These are phyloP conservation scores for Sphaerophoria rueppellii DNA, from an alignment of 2,888 invertebrate genomes.

Conservation along the genomic window DNA sequence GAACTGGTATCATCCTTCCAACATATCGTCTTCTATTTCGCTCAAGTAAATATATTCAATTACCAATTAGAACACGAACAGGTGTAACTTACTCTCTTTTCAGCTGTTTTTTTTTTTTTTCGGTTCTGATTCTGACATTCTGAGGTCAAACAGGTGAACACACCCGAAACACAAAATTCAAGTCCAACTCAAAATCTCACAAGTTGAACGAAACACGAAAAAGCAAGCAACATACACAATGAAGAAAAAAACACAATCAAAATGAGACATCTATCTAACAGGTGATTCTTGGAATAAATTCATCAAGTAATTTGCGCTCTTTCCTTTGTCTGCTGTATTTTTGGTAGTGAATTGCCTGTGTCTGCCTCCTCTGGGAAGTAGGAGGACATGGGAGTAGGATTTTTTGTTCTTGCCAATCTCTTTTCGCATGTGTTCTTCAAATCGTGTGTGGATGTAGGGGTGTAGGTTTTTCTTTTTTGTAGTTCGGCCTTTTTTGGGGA, in stretches of 20 bases:
- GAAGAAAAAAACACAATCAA: slow-evolving; percentile 27
- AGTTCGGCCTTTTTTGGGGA: not conserved
- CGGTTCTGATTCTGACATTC: slow-evolving; percentile 19
- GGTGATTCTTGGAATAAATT: slow-evolving; percentile 54
- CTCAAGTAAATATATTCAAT: no score
- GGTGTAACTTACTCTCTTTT: slow-evolving; percentile 12
- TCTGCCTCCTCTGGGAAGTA: not conserved
- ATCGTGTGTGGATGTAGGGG: no score
- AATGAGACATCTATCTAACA: slow-evolving; percentile 42
- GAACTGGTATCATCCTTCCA: no score
- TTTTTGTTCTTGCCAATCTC: slow-evolving; percentile 11
- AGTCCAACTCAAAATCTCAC: slow-evolving; percentile 10
- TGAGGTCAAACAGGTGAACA: no score
- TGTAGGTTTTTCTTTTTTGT: slow-evolving; percentile 10
- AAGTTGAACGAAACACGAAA: not conserved
- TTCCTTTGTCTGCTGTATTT: slow-evolving; percentile 1
- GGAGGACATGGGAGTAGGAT: not conserved
- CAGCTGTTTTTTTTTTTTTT: not conserved
- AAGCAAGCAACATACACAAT: not conserved
- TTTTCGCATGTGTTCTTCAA: not conserved
- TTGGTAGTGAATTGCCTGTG: not conserved
- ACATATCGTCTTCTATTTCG: no score
- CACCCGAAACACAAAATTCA: not conserved
- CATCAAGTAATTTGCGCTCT: slow-evolving; percentile 37
- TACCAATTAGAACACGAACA: slow-evolving; percentile 16